Evolutionary conservation across 2,113 vertebrate genomes (phyloP).

Genomic region (Boleophthalmus pectinirostris): DNA sequence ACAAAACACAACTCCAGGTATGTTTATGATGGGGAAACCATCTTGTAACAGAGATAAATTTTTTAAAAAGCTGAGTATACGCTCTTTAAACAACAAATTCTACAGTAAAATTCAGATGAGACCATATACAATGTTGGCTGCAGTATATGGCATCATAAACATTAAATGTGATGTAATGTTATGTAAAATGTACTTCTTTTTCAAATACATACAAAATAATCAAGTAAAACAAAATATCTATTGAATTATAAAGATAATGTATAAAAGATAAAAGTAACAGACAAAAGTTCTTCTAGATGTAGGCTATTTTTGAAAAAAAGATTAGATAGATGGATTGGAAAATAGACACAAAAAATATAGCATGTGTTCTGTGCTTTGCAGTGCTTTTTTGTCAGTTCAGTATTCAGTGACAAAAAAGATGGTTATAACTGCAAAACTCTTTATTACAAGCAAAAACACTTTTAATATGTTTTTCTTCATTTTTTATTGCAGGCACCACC

Average conservation of each 20-base stretch:
- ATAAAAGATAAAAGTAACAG: not conserved
- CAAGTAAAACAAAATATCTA: too few relatives aligned
- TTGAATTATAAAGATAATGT: too few relatives aligned
- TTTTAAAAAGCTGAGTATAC: too few relatives aligned
- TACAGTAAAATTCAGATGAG: too few relatives aligned
- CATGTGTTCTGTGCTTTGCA: not conserved
- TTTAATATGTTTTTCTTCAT: conserved; percentile 9
- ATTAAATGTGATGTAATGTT: too few relatives aligned
- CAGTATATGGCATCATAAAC: not conserved
- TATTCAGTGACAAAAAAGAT: conserved; percentile 19
- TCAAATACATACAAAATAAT: too few relatives aligned
- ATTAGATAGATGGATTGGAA: not conserved
- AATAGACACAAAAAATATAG: not conserved
- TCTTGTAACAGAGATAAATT: too few relatives aligned
- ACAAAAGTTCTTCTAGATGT: not conserved
- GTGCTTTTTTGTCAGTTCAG: not conserved
- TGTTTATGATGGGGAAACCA: too few relatives aligned
- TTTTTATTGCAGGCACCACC: conserved; percentile 64
- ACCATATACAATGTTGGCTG: not conserved
- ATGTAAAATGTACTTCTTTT: too few relatives aligned
- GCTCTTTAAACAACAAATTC: too few relatives aligned
- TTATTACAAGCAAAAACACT: conserved; percentile 34
- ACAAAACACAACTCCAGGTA: too few relatives aligned
- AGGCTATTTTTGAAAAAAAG: not conserved
- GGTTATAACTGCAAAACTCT: conserved; percentile 43